Evolutionary conservation across 2,888 invertebrate species (phyloP).

Genomic region (Geophilus truncorum): DNA sequence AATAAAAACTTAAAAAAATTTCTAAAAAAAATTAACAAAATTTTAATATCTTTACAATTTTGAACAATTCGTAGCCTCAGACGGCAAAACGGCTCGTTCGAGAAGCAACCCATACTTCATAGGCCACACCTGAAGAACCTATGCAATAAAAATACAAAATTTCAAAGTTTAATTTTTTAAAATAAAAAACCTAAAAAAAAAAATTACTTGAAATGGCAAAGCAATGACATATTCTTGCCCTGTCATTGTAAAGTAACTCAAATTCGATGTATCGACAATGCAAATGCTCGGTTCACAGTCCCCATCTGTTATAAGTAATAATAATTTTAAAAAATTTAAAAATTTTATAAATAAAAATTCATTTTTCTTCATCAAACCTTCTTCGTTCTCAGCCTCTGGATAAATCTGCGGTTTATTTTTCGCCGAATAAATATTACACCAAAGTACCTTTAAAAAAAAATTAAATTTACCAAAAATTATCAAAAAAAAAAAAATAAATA

Average conservation of each 20-base stretch:
- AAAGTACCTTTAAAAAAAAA: neutral
- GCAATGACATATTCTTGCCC: constrained; percentile 79
- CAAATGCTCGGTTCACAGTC: constrained; percentile 63
- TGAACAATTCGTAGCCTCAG: no score
- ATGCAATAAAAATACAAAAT: no score
- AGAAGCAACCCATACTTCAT: constrained; percentile 79
- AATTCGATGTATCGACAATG: constrained; percentile 66
- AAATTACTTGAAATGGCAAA: constrained; percentile 63
- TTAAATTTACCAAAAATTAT: neutral
- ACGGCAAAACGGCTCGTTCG: constrained; percentile 52
- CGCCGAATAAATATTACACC: constrained; percentile 35
- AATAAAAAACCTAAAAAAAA: no score
- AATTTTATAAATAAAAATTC: neutral
- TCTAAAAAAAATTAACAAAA: neutral
- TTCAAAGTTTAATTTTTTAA: no score
- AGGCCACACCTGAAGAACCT: constrained; percentile 76
- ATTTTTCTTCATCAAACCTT: no score
- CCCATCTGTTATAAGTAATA: constrained; percentile 44
- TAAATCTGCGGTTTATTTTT: neutral
- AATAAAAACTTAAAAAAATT: neutral
- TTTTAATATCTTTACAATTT: neutral
- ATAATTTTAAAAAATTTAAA: neutral
- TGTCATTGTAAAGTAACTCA: constrained; percentile 70
- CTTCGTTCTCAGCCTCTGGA: neutral
- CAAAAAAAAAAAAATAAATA: constrained; percentile 44